These are phyloP conservation scores for Hydrozoanthus tunicans DNA, from an alignment of 64 coral and sea anemone species.

Conservation along the genomic window DNA sequence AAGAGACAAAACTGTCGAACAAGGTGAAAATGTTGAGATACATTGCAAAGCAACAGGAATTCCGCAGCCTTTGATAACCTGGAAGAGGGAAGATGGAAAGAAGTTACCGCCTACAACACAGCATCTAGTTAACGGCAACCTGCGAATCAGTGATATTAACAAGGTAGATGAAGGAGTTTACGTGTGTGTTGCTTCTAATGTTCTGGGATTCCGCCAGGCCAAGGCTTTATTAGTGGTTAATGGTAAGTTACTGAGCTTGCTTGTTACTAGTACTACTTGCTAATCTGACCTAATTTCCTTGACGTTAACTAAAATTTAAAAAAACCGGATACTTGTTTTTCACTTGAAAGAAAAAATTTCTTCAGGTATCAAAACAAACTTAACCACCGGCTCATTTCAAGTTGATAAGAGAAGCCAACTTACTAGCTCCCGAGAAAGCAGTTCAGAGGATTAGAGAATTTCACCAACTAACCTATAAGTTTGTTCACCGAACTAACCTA, in stretches of 20 bases:
- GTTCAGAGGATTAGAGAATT: too few relatives aligned
- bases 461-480: too few relatives aligned
- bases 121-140: neutral
- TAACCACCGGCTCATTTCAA: too few relatives aligned
- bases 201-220: conserved; percentile 9
- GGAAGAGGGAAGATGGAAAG: conserved; percentile 6
- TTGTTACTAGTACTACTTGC: neutral
- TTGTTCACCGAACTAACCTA: too few relatives aligned
- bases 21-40: neutral
- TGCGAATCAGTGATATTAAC: neutral
- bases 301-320: too few relatives aligned
- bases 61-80: neutral
- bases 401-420: too few relatives aligned
- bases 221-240: conserved; percentile 17
- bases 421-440: too few relatives aligned
- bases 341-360: too few relatives aligned
- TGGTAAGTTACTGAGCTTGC: neutral
- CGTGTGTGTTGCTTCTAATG: conserved; percentile 26
- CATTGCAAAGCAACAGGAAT: neutral
- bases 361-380: too few relatives aligned
- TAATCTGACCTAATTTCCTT: neutral
- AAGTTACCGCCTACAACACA: neutral
- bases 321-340: too few relatives aligned
- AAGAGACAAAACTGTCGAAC: neutral
- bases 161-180: conserved; percentile 28